Conservation (phyloP, 2,113 vertebrate genomes). For the Myanophis thanlyinensis region DNA sequence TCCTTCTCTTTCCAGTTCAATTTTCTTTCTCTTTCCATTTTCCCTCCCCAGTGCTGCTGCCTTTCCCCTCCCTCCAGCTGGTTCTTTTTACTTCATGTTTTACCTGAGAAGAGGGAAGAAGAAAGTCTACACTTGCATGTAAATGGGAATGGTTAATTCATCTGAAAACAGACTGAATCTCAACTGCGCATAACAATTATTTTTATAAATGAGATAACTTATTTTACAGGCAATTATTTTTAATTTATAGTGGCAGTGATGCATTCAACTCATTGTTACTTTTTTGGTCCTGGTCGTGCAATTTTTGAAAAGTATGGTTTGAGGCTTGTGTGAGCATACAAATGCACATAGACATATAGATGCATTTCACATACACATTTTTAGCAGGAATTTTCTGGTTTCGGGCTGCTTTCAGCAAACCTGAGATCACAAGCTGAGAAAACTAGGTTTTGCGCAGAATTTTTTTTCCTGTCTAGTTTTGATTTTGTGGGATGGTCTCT, state of each 20-base stretch:
- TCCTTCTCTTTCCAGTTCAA: background rate
- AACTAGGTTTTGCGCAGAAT: background rate
- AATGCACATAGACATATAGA: background rate
- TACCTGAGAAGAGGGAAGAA: background rate
- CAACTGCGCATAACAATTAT: background rate
- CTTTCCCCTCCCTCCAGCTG: background rate
- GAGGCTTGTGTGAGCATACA: background rate
- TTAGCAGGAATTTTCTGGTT: background rate
- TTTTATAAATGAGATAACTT: background rate
- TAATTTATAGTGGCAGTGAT: background rate
- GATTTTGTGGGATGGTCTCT: background rate
- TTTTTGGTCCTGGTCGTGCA: background rate
- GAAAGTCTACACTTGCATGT: background rate
- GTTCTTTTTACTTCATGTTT: background rate
- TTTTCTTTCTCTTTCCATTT: background rate
- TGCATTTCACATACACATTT: background rate
- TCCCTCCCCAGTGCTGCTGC: background rate
- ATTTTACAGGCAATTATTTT: background rate
- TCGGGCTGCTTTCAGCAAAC: background rate
- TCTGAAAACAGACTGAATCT: background rate
- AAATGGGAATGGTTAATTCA: background rate
- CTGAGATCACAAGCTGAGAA: background rate
- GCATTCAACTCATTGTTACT: background rate
- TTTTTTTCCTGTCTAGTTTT: background rate
- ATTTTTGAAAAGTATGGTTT: background rate